These are phyloP conservation scores for Caenorhabditis latens DNA, from an alignment of 1,140 invertebrate genomes.

Conservation along the genomic window DNA sequence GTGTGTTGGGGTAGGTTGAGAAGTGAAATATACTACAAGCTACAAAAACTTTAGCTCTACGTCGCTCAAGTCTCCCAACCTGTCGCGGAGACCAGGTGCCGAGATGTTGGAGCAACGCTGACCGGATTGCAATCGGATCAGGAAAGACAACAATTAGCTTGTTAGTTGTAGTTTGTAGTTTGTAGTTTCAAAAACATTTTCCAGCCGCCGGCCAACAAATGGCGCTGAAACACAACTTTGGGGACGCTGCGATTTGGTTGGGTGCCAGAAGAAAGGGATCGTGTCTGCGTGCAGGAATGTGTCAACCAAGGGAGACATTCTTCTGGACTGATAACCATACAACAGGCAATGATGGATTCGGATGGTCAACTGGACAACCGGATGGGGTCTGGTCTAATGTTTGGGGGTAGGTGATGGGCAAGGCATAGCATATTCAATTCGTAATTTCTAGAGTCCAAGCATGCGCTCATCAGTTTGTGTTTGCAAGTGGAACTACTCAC, in stretches of 20 bases:
- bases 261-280: slow-evolving; percentile 19
- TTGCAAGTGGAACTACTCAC: slow-evolving; percentile 1
- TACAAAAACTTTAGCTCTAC: not conserved
- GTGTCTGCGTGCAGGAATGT: not conserved
- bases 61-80: not conserved
- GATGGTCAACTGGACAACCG: not conserved
- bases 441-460: not conserved
- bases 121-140: not conserved
- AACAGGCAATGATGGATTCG: not conserved
- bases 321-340: slow-evolving; percentile 27
- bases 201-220: not conserved
- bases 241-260: not conserved
- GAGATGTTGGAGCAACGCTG: not conserved
- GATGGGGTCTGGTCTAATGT: not conserved
- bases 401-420: not conserved
- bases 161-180: not conserved
- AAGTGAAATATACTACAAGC: not conserved
- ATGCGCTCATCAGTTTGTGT: not conserved
- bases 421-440: not conserved
- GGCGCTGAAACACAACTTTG: not conserved
- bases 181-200: not conserved
- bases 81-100: not conserved
- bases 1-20: not conserved
- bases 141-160: not conserved
- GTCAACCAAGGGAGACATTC: not conserved